phyloP scores from a whole-genome alignment of 2,888 invertebrate species.

The Sisyra terminalis region DNA sequence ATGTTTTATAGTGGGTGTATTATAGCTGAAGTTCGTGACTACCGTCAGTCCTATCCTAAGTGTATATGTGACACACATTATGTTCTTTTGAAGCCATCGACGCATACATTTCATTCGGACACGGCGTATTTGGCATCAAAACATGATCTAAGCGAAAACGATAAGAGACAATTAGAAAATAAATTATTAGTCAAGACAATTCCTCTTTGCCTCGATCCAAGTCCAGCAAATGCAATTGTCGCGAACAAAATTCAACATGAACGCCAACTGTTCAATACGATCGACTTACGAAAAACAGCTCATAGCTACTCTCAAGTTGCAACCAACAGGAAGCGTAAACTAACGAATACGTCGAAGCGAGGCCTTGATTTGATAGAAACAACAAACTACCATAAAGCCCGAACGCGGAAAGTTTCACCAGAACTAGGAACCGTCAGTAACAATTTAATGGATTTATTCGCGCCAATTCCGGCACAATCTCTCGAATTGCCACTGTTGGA shows the following conservation, averaged over 20 bases:
- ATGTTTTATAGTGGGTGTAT: slow-evolving; percentile 86
- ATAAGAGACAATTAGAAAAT: slow-evolving; percentile 63
- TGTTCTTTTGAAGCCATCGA: slow-evolving; percentile 73
- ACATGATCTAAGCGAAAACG: slow-evolving; percentile 52
- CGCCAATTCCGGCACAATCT: slow-evolving; percentile 44
- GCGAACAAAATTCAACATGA: slow-evolving; percentile 62
- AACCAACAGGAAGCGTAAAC: slow-evolving; percentile 74
- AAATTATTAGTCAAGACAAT: slow-evolving; percentile 72
- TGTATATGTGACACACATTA: slow-evolving; percentile 70
- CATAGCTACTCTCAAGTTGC: slow-evolving; percentile 65
- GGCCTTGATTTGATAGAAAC: slow-evolving; percentile 62
- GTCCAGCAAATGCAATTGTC: slow-evolving; percentile 61
- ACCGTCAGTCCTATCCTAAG: slow-evolving; percentile 62
- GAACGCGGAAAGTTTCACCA: slow-evolving; percentile 22
- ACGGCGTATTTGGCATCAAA: slow-evolving; percentile 26
- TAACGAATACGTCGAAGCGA: slow-evolving; percentile 65
- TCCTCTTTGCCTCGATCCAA: slow-evolving; percentile 77
- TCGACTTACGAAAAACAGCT: slow-evolving; percentile 56
- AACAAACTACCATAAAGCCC: slow-evolving; percentile 35
- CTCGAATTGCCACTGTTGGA: slow-evolving; percentile 40
- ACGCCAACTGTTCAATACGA: slow-evolving; percentile 55
- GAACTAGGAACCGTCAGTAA: no score
- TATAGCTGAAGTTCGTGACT: slow-evolving; percentile 80
- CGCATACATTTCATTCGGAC: slow-evolving; percentile 27
- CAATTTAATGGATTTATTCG: slow-evolving; percentile 21